phyloP scores from a whole-genome alignment of 2,113 vertebrate species.

The Chaenogobius annularis region DNA sequence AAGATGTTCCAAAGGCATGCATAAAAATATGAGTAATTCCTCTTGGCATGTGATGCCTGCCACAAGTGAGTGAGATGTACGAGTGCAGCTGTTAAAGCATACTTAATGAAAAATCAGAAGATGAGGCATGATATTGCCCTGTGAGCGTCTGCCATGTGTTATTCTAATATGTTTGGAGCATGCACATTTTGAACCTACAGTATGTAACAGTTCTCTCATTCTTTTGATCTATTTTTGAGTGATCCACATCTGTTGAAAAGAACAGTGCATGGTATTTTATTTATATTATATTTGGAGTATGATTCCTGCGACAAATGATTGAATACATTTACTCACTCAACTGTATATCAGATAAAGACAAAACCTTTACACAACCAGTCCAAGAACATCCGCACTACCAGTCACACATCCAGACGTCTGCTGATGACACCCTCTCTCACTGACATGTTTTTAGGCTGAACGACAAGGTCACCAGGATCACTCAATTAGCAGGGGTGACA shows the following conservation, averaged over 20 bases:
- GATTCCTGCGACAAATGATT: background rate
- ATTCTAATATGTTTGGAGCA: conserved; percentile 60
- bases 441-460: conserved; percentile 58
- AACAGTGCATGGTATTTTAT: background rate
- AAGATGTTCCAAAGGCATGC: conserved; percentile 61
- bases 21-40: conserved; percentile 58
- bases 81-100: conserved; percentile 68
- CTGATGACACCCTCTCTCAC: conserved; percentile 58
- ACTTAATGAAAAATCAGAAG: conserved; percentile 65
- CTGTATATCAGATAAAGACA: background rate
- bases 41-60: conserved; percentile 57
- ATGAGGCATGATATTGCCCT: conserved; percentile 56
- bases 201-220: conserved; percentile 17
- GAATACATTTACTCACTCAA: background rate
- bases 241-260: background rate
- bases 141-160: conserved; percentile 66
- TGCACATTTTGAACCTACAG: conserved; percentile 43
- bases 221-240: background rate
- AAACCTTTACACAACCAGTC: background rate
- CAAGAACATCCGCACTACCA: background rate
- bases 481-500: conserved; percentile 74
- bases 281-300: background rate
- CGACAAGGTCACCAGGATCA: conserved; percentile 65
- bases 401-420: conserved; percentile 21
- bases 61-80: conserved; percentile 58